Base-by-base conservation (phyloP, 2,888 invertebrate species). In the Strigamia maritima region DNA sequence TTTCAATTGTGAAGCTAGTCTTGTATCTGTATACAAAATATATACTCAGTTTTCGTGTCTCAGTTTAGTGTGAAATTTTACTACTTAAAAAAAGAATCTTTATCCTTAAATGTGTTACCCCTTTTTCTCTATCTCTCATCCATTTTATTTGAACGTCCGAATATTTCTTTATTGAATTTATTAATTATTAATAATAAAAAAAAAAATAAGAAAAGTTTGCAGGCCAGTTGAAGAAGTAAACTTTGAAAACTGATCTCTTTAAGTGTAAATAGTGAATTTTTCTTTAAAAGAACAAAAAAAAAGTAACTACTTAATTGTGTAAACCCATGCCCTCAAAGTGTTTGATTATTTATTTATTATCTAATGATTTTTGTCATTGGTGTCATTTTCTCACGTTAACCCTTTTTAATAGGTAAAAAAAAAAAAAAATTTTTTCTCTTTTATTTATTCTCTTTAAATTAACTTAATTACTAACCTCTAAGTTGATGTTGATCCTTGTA, bases 331-430 rank as follows among this genome's bases (percentile, higher is more conserved):
- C 70, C 28, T 40, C 76, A 75, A 76, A 38, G 44, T 44, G 38
- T 77, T 76, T 44, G 19, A 77, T 77, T 77, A 54, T 49, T 28
- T 77, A 49, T 77, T 77, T 77, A 44, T 76, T 75, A 38, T 76
- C 40, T 76, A 44, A 38, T 40, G 38, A 76, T 38, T 76, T 76
- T 70, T 70, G 70, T 70, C 70, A 70, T 70, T 70, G 70, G 70
- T 70, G 70, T 70, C 70, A 70, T 70, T 70, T 70, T 70, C 70
- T 70, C 70, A 70, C 70, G 24, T 70, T 70, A 75, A 40, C 75
- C 75, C 75, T 75, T 75, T 75, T 75, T 75, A 75, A 19, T 40
- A 75, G 75, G 35, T 75, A 35, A 22, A 75, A 35, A 35, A 74
- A 35, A 35, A 74, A 74, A 70, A 70, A 70, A 70, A 70, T 60